These are phyloP conservation scores for Apis laboriosa DNA, from an alignment of 1,140 invertebrate genomes.

Conservation along the genomic window DNA sequence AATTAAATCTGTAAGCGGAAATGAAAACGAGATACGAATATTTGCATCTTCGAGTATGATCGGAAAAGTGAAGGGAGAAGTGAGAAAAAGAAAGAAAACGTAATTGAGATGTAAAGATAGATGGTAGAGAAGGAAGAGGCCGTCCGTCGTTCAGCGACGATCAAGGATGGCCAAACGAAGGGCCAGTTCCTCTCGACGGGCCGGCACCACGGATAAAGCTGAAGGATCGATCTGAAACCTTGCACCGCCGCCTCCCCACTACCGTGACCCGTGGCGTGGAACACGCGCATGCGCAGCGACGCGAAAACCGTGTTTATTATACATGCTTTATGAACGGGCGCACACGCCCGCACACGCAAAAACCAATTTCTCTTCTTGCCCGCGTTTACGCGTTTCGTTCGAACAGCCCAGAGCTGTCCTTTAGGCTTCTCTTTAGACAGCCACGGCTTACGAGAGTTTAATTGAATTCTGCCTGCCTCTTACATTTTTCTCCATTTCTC, in stretches of 20 bases:
- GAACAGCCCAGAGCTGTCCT: too few relatives aligned
- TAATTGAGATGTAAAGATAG: not conserved
- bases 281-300: slow-evolving; percentile 63
- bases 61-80: too few relatives aligned
- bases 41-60: too few relatives aligned
- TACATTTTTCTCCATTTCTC: too few relatives aligned
- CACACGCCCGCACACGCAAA: slow-evolving; percentile 43
- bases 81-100: too few relatives aligned
- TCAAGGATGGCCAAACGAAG: slow-evolving; percentile 49
- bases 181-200: slow-evolving; percentile 24
- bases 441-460: too few relatives aligned
- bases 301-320: slow-evolving; percentile 69
- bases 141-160: slow-evolving; percentile 23
- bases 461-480: too few relatives aligned
- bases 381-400: slow-evolving; percentile 10
- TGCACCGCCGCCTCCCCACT: slow-evolving; percentile 41
- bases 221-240: slow-evolving; percentile 73
- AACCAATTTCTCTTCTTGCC: slow-evolving; percentile 36
- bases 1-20: too few relatives aligned
- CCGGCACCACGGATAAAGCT: slow-evolving; percentile 64
- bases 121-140: slow-evolving; percentile 21
- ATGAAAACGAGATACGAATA: too few relatives aligned
- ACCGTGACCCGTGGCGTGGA: not conserved
- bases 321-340: slow-evolving; percentile 70
- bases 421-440: too few relatives aligned